Conservation (phyloP, 1,140 invertebrate species). For the Druon quercuslanigerum region DNA sequence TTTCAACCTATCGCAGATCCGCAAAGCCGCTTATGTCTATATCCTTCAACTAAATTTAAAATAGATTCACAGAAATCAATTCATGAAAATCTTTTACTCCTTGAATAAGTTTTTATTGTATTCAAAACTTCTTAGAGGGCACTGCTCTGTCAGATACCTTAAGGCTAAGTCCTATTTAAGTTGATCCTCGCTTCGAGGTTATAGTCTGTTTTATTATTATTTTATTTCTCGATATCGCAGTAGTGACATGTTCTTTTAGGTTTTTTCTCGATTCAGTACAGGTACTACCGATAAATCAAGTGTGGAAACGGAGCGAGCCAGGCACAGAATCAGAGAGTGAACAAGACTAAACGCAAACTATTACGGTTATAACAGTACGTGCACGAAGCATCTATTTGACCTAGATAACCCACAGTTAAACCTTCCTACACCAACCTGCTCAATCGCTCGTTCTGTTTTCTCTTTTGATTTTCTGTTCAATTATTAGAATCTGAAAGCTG, state of each 20-base stretch:
- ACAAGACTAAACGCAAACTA: not conserved
- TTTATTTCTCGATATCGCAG: not conserved
- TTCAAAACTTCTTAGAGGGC: not conserved
- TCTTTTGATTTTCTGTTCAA: not conserved
- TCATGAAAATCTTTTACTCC: not conserved
- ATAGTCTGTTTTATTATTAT: not conserved
- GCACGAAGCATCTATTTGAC: not conserved
- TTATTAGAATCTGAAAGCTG: not conserved
- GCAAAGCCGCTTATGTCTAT: not conserved
- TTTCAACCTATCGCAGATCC: not conserved
- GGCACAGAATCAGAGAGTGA: not conserved
- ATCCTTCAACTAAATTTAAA: not conserved
- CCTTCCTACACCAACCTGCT: not conserved
- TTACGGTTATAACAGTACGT: not conserved
- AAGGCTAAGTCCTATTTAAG: too few species aligned
- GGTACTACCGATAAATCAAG: not conserved
- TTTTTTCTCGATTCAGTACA: not conserved
- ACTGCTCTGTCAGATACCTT: too few species aligned
- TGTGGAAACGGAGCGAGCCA: not conserved
- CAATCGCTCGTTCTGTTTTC: not conserved
- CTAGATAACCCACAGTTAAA: conserved; percentile 1
- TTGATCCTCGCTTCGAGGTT: too few species aligned
- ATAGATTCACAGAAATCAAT: not conserved
- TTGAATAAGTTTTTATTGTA: not conserved
- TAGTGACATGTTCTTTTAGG: not conserved